A percentile compares a stretch with the other conserved stretches of the same genome.
These are phyloP conservation scores for Cladopsammia gracilis DNA, from an alignment of 64 coral and sea anemone species.

Conservation along the genomic window DNA sequence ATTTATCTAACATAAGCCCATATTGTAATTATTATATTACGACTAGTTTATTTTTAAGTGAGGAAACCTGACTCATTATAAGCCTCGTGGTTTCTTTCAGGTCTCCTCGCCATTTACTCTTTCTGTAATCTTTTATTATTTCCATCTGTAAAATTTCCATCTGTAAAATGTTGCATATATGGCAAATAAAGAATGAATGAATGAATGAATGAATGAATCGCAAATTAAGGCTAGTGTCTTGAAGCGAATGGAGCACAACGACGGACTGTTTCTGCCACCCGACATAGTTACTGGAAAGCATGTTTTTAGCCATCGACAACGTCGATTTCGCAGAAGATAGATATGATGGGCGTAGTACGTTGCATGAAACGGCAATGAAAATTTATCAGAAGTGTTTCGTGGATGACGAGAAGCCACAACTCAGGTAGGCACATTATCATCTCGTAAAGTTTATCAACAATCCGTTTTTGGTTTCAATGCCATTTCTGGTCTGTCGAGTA, in stretches of 20 bases:
- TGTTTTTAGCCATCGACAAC: slow-evolving; percentile 73
- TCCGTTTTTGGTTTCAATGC: neutral
- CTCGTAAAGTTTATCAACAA: neutral
- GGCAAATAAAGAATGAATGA: too few species aligned
- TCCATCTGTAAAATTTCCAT: too few species aligned
- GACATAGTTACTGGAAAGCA: slow-evolving; percentile 63
- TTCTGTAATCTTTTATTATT: too few species aligned
- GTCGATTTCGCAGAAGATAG: slow-evolving; percentile 76
- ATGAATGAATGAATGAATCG: too few species aligned
- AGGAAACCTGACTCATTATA: too few species aligned
- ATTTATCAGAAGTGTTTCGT: slow-evolving; percentile 46
- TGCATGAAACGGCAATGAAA: slow-evolving; percentile 58
- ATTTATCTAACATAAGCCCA: too few species aligned
- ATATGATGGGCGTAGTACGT: slow-evolving; percentile 33
- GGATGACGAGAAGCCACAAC: neutral
- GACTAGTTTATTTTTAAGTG: too few species aligned
- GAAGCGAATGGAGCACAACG: slow-evolving; percentile 45
- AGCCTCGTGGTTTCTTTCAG: too few species aligned
- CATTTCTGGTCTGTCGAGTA: too few species aligned
- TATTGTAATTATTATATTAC: too few species aligned
- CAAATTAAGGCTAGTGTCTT: slow-evolving; percentile 60
- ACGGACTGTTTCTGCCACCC: slow-evolving; percentile 57
- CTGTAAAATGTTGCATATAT: too few species aligned
- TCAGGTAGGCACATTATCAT: neutral
- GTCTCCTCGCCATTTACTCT: too few species aligned